Evolutionary conservation across 2,888 invertebrate species (phyloP), one percentile per base, ranked within the genome.

Genomic region (Helicoverpa assulta): DNA sequence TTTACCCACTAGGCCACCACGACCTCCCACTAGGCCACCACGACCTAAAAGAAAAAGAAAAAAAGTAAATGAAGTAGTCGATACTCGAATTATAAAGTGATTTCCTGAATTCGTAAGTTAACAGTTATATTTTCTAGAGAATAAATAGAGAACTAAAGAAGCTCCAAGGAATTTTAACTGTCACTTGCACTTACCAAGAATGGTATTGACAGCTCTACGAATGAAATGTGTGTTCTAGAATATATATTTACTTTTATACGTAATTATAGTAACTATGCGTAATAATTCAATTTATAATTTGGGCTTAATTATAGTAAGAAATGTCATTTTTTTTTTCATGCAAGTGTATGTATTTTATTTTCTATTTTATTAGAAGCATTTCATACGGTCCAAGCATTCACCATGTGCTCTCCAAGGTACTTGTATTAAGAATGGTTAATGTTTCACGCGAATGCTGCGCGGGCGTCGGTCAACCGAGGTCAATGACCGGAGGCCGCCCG

Each of bases 401-500:
- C 63, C 78, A 82, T 70, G 78, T 83, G 76, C 64, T 67, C 63
- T 51, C 33, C 53, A 10, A 37, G 58, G 68, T 76, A 67, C 77
- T 76, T 67, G 65, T 75, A 73, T 61, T 55, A 76, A 83, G 80
- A 80, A 85, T 85, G 81, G 84, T 81, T 80, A 82, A 82, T 82
- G 83, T 79, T 37, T 72, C 70, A 70, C 73, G 91, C 92, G 89
- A 92, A 91, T 87, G 90, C 84, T 92, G 94, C 93, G 94, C 94
- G 78, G 86, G 92, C 94, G 93, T 84, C 93, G 94, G 94, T 94
- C 94, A 93, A 88, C 78, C 81, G 86, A 87, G 93, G 93, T 93
- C 93, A 80, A 79, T 78, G 93, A 90, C 93, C 93, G 82, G 86
- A 72, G 89, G 86, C 89, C 89, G 90, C 91, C 88, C 89, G 88